A percentile compares a stretch with the other conserved stretches of the same genome.
phyloP scores from a whole-genome alignment of 2,113 vertebrate species.

The Leptocoma aspasia region DNA sequence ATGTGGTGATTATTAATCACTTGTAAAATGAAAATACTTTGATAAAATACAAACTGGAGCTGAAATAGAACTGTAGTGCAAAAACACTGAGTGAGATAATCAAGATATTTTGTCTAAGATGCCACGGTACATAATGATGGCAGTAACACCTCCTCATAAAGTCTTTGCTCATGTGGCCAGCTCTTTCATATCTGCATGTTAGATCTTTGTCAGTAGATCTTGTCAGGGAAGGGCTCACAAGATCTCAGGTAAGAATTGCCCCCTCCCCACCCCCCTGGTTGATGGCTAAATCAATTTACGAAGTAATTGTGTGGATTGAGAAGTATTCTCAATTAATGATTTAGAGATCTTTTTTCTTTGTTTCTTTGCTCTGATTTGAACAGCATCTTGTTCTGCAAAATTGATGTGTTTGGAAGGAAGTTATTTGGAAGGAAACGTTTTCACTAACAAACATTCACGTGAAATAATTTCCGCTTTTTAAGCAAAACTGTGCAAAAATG shows the following conservation, averaged over 20 bases:
- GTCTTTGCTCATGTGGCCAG: background rate
- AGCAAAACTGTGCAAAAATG: background rate
- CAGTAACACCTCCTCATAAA: background rate
- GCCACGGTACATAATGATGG: too few species aligned
- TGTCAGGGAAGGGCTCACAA: background rate
- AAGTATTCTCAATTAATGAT: background rate
- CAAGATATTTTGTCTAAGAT: background rate
- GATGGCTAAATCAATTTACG: background rate
- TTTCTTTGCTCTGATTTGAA: background rate
- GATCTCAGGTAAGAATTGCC: background rate
- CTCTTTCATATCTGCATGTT: background rate
- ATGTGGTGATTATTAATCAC: background rate
- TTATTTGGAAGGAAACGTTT: background rate
- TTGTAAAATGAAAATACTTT: background rate
- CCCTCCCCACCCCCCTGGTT: fast-evolving
- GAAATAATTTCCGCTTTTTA: background rate
- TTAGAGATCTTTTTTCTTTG: background rate
- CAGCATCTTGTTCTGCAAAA: background rate
- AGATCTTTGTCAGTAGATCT: background rate
- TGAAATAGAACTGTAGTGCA: background rate
- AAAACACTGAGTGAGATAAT: background rate
- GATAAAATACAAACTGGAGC: background rate
- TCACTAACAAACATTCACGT: background rate
- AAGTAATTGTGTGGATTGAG: background rate
- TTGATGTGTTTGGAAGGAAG: background rate